These are phyloP conservation scores for Misgurnus anguillicaudatus DNA, from an alignment of 2,113 vertebrate genomes.

Conservation along the genomic window DNA sequence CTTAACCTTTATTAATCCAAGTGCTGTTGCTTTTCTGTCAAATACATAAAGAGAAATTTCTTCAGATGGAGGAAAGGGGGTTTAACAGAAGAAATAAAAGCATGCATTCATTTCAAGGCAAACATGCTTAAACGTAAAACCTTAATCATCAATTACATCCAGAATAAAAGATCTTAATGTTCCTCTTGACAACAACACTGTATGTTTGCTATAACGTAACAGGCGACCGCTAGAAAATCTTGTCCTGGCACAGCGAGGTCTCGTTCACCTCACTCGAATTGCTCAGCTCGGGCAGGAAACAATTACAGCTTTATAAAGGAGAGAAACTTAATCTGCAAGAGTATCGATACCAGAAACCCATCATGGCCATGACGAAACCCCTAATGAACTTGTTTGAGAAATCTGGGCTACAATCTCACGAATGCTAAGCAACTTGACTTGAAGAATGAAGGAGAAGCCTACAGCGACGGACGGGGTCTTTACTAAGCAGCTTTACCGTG, in stretches of 20 bases:
- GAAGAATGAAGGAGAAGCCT: conserved; percentile 58
- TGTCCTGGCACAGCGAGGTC: not conserved
- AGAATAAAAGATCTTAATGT: not conserved
- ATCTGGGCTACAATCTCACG: conserved; percentile 67
- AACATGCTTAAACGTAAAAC: too few relatives aligned
- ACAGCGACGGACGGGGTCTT: conserved; percentile 55
- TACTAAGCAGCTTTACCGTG: conserved; percentile 27
- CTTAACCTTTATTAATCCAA: too few relatives aligned
- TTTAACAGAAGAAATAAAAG: too few relatives aligned
- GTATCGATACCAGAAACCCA: conserved; percentile 65
- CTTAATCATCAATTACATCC: too few relatives aligned
- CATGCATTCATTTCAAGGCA: too few relatives aligned
- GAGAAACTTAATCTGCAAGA: conserved; percentile 68
- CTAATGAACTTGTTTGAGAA: conserved; percentile 72
- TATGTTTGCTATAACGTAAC: conserved; percentile 24
- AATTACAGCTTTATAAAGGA: conserved; percentile 63
- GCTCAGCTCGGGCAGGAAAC: conserved; percentile 22
- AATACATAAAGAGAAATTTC: too few relatives aligned
- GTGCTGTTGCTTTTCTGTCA: too few relatives aligned
- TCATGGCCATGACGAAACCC: conserved; percentile 66
- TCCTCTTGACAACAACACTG: not conserved
- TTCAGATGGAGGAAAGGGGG: too few relatives aligned
- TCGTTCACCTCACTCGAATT: conserved; percentile 44
- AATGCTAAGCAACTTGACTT: conserved; percentile 61
- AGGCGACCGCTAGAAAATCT: conserved; percentile 33